Base-by-base conservation (phyloP, 2,113 vertebrate species). In the Choloepus hoffmanni region DNA sequence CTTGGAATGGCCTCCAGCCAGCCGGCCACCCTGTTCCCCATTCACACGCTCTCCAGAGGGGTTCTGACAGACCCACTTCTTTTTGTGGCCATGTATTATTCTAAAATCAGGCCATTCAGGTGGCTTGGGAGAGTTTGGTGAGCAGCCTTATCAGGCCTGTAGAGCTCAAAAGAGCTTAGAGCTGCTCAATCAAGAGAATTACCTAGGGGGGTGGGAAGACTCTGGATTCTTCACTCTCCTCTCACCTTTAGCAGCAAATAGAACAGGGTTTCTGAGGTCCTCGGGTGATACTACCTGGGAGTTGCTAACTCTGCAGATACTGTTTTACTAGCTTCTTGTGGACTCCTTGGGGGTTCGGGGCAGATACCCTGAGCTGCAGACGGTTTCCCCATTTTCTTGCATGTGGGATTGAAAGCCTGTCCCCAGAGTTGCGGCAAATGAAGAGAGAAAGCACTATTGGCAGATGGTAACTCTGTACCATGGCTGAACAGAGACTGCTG, bases 1-100 rank as follows among this genome's bases (percentile, higher is more conserved):
- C 89, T 92, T 30, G 79, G 68, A 94, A 95, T 98, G 98, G 98
- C 98, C 95, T 85, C 92, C 93, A 94, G 97, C 97, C 97, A 98
- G 96, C 85, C 95, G 95, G 87, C 96, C 11, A 58, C 53, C 53
- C 63, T 23, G 28, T 76, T 72, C 79, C 40, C 76, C 74, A 94
- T 96, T 98, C 97, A 97, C 24, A 2, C 67, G 0, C 0, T 86
- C 96, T 97, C 93, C 94, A 92, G 98, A 97, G 98, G 96, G 97
- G 96, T 97, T 98, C 96, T 86, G 96, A 97, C 58, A 76, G 96
- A 92, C 60, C 82, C 83, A 84, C 94, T 97, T 93, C 89, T 94
- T 76, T 97, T 95, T 97, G 96, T 94, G 97, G 97, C 94, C 97
- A 89, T 97, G 85, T 85, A 77, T 92, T 97, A 92, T 97, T 96